phyloP scores from a whole-genome alignment of 2,113 vertebrate species.

The Microcebus griseorufus region DNA sequence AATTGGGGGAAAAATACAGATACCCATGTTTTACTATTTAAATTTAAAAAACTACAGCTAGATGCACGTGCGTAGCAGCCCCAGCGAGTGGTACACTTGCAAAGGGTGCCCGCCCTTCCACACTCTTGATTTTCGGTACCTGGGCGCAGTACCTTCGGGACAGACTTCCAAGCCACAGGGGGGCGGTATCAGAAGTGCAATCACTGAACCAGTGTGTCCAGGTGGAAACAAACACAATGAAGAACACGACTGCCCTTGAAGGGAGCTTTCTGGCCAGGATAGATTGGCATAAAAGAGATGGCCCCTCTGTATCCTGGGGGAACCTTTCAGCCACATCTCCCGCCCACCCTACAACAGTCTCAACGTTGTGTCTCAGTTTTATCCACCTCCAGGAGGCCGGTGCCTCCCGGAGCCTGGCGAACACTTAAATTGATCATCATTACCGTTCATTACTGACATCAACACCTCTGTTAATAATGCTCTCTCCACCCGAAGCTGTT shows the following conservation, averaged over 20 bases:
- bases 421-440: slow-evolving; percentile 55
- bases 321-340: not conserved
- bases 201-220: not conserved
- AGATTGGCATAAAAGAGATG: not conserved
- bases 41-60: not conserved
- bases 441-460: slow-evolving; percentile 52
- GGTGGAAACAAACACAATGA: slow-evolving; percentile 49
- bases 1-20: not conserved
- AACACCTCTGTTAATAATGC: slow-evolving; percentile 46
- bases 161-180: slow-evolving; percentile 48
- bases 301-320: not conserved
- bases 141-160: not conserved
- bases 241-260: slow-evolving; percentile 23
- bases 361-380: not conserved
- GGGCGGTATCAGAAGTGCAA: not conserved
- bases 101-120: not conserved
- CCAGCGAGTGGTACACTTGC: not conserved
- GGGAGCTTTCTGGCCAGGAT: not conserved
- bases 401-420: slow-evolving; percentile 40
- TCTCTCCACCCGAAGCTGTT: slow-evolving; percentile 22
- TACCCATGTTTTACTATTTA: not conserved
- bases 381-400: not conserved
- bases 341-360: not conserved
- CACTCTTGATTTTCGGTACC: not conserved
- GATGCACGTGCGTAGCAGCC: not conserved